Evolutionary conservation across 2,888 invertebrate species (phyloP).

Genomic region (Synanthedon vespiformis): DNA sequence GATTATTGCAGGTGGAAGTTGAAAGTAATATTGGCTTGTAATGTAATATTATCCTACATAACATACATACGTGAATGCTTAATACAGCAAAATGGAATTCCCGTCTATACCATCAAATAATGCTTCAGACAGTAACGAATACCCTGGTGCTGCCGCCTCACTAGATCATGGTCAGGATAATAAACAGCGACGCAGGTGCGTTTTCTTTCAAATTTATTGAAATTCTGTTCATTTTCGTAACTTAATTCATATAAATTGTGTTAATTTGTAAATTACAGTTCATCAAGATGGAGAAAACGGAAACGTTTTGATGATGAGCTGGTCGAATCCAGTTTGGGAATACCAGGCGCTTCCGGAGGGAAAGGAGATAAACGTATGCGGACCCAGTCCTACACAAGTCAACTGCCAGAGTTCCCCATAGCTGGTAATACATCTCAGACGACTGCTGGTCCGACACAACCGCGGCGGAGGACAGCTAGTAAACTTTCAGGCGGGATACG

Average conservation of each 20-base stretch:
- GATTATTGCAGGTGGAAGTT: too few species aligned
- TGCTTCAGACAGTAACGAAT: slow-evolving; percentile 56
- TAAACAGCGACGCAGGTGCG: slow-evolving; percentile 61
- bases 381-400: slow-evolving; percentile 63
- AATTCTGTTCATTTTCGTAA: background rate
- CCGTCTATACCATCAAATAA: slow-evolving; percentile 45
- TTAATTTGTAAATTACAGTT: slow-evolving; percentile 27
- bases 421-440: slow-evolving; percentile 16
- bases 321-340: slow-evolving; percentile 88
- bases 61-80: too few species aligned
- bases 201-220: background rate
- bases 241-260: background rate
- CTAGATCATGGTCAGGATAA: slow-evolving; percentile 48
- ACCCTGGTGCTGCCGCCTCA: slow-evolving; percentile 37
- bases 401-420: slow-evolving; percentile 57
- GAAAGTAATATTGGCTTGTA: too few species aligned
- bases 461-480: slow-evolving; percentile 40
- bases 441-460: slow-evolving; percentile 25
- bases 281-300: slow-evolving; percentile 93
- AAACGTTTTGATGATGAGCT: slow-evolving; percentile 97
- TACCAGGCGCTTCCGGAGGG: slow-evolving; percentile 68
- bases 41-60: too few species aligned
- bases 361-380: slow-evolving; percentile 60
- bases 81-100: slow-evolving; percentile 40
- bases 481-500: slow-evolving; percentile 56